Percentiles rank a stretch among this genome's conserved stretches.
Conservation (phyloP, 2,113 vertebrate species). For the Zosterops lateralis region DNA sequence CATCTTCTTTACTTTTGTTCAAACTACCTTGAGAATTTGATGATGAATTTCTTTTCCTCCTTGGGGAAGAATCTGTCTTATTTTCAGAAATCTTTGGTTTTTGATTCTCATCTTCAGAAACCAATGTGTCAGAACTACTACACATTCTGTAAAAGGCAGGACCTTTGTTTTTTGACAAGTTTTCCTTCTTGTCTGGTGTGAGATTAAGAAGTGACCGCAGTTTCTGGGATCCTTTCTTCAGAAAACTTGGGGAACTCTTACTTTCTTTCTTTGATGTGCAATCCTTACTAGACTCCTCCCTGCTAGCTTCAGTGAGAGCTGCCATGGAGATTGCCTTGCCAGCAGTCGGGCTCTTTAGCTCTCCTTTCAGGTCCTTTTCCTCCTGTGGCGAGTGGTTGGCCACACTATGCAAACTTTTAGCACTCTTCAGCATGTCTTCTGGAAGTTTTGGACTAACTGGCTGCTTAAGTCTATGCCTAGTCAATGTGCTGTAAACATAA, state of each 20-base stretch:
- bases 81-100: slow-evolving; percentile 73
- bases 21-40: slow-evolving; percentile 76
- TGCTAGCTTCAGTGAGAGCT: slow-evolving; percentile 68
- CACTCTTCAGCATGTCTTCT: slow-evolving; percentile 62
- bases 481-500: slow-evolving; percentile 80
- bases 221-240: slow-evolving; percentile 86
- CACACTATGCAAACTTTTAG: slow-evolving; percentile 72
- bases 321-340: slow-evolving; percentile 82
- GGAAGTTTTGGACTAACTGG: slow-evolving; percentile 58
- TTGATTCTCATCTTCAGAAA: slow-evolving; percentile 78
- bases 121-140: slow-evolving; percentile 85
- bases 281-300: slow-evolving; percentile 72
- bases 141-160: slow-evolving; percentile 77
- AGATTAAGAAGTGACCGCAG: slow-evolving; percentile 87
- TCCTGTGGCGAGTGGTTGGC: slow-evolving; percentile 72
- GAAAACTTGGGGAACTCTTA: slow-evolving; percentile 77
- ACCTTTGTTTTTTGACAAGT: slow-evolving; percentile 72
- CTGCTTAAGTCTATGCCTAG: slow-evolving; percentile 71
- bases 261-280: slow-evolving; percentile 69
- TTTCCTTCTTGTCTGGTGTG: slow-evolving; percentile 83
- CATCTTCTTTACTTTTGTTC: slow-evolving; percentile 69
- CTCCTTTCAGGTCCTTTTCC: slow-evolving; percentile 70
- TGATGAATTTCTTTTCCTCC: slow-evolving; percentile 69
- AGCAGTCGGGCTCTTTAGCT: slow-evolving; percentile 61
- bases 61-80: slow-evolving; percentile 72